A percentile compares a stretch with the other conserved stretches of the same genome.
phyloP scores from a whole-genome alignment of 2,797 vertebrate species.

The Pseudocheirus occidentalis region DNA sequence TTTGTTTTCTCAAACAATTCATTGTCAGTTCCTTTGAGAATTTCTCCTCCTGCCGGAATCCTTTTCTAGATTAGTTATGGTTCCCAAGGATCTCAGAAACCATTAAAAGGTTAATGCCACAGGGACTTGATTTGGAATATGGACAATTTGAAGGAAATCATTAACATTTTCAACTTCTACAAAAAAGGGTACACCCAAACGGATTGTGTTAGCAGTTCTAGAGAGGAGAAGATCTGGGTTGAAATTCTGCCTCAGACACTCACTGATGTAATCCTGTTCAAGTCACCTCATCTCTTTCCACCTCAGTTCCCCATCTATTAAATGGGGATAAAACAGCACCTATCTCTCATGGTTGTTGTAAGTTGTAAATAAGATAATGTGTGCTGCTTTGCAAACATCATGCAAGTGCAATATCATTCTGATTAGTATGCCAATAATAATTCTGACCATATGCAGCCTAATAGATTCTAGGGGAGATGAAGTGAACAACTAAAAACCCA shows the following conservation, averaged over 20 bases:
- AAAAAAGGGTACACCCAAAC: not conserved
- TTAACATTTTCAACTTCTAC: not conserved
- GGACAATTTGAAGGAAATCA: not conserved
- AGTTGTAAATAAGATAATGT: not conserved
- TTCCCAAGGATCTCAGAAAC: not conserved
- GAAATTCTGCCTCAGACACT: not conserved
- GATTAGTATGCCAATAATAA: not conserved
- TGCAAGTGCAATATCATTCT: not conserved
- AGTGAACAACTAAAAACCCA: not conserved
- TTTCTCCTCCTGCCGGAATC: not conserved
- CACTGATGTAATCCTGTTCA: not conserved
- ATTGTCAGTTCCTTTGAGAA: not conserved
- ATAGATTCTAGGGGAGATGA: not conserved
- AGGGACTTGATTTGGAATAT: not conserved
- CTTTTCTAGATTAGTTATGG: not conserved
- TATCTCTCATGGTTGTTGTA: not conserved
- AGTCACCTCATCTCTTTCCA: not conserved
- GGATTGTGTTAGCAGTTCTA: not conserved
- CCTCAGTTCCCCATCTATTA: not conserved
- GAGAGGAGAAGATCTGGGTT: not conserved
- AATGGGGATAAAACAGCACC: not conserved
- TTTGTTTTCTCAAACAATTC: slow-evolving; percentile 57
- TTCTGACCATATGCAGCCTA: not conserved
- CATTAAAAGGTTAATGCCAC: not conserved
- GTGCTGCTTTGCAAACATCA: not conserved